Evolutionary conservation across 35 echinoderm and acorn worm species (phyloP).

Genomic region (Stichopus chloronotus): DNA sequence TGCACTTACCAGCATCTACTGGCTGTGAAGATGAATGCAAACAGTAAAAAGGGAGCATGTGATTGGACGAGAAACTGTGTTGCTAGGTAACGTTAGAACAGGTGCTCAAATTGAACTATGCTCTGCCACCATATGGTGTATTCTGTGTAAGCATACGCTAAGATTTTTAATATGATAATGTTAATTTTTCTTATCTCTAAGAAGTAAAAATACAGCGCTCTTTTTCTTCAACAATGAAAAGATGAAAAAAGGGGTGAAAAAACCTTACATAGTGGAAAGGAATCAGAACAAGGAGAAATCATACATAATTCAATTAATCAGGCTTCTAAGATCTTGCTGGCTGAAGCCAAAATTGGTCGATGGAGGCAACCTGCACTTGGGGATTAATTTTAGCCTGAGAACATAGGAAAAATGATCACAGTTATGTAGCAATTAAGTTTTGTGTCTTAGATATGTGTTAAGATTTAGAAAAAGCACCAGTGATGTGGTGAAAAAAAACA

Average conservation of each 20-base stretch:
- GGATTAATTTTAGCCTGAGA: too few species aligned
- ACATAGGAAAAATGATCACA: too few species aligned
- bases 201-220: not conserved
- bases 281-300: not conserved
- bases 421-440: too few species aligned
- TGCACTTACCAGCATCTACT: slow-evolving; percentile 56
- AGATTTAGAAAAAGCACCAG: too few species aligned
- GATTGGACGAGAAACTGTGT: slow-evolving; percentile 33
- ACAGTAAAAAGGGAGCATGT: not conserved
- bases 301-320: not conserved
- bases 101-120: slow-evolving; percentile 60
- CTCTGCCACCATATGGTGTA: slow-evolving; percentile 28
- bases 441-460: too few species aligned
- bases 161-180: slow-evolving; percentile 48
- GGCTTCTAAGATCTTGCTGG: too few species aligned
- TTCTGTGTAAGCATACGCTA: slow-evolving; percentile 13
- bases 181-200: slow-evolving; percentile 46
- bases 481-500: too few species aligned
- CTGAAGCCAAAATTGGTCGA: too few species aligned
- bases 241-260: not conserved
- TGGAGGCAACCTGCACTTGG: too few species aligned
- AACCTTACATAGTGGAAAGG: not conserved
- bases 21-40: slow-evolving; percentile 36
- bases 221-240: not conserved
- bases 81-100: slow-evolving; percentile 45